These are phyloP conservation scores for Ciconia boyciana DNA, from an alignment of 2,113 vertebrate genomes.

Conservation along the genomic window DNA sequence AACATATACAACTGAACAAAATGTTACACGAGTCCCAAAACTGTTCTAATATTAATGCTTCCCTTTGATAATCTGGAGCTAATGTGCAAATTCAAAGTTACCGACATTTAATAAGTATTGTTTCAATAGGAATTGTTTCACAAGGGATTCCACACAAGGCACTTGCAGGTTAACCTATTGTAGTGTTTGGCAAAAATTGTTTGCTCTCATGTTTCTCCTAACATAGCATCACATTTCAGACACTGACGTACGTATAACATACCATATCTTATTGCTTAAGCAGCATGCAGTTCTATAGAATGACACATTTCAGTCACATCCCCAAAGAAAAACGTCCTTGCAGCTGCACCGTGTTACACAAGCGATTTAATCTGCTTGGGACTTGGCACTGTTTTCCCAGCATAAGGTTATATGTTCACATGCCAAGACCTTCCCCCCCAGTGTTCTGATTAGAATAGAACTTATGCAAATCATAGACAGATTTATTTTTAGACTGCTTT, in stretches of 20 bases:
- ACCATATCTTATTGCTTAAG: background rate
- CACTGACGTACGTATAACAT: fast-evolving
- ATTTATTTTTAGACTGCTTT: constrained; percentile 43
- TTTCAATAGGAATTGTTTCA: background rate
- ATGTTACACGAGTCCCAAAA: background rate
- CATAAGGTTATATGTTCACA: background rate
- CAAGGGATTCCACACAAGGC: background rate
- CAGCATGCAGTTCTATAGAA: background rate
- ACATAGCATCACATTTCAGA: background rate
- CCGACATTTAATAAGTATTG: background rate
- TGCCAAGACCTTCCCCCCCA: background rate
- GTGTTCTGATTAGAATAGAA: constrained; percentile 22
- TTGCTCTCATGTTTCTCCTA: background rate
- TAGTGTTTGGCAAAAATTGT: background rate
- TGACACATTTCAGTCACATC: background rate
- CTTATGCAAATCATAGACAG: constrained; percentile 28
- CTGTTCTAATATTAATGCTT: background rate
- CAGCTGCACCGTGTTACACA: constrained; percentile 45
- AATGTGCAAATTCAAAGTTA: background rate
- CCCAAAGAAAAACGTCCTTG: constrained; percentile 17
- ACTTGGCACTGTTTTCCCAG: constrained; percentile 4
- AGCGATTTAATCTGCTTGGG: constrained; percentile 24
- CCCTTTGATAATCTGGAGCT: background rate
- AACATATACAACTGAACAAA: background rate
- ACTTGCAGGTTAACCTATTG: background rate